Conservation (phyloP, 2,113 vertebrate species). For the Abramis brama region DNA sequence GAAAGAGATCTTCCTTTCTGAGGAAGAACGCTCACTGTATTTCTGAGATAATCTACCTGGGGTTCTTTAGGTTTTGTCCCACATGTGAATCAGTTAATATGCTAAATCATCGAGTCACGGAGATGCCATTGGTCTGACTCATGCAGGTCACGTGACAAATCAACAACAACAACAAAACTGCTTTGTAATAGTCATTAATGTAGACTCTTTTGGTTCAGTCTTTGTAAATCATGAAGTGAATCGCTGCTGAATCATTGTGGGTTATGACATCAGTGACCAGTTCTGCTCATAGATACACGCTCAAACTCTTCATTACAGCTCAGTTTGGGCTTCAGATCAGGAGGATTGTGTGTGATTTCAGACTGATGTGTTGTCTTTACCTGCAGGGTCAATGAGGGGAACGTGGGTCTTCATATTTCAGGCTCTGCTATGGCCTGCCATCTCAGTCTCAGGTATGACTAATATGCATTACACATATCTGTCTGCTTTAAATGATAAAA, state of each 20-base stretch:
- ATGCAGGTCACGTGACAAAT: background rate
- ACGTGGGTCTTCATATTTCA: background rate
- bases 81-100: background rate
- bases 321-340: background rate
- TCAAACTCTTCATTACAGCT: background rate
- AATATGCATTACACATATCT: background rate
- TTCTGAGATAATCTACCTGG: background rate
- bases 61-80: constrained; percentile 8
- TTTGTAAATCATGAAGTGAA: constrained; percentile 37
- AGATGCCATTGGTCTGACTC: background rate
- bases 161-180: background rate
- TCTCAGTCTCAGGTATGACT: constrained; percentile 35
- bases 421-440: constrained; percentile 23
- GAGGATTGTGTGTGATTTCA: background rate
- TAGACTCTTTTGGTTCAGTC: background rate
- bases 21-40: background rate
- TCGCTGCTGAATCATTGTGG: background rate
- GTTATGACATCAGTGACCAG: background rate
- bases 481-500: background rate
- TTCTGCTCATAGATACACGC: background rate
- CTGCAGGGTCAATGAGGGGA: constrained; percentile 43
- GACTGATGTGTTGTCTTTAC: background rate
- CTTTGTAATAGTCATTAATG: background rate
- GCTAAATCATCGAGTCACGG: background rate
- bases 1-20: background rate